Evolutionary conservation across 2,888 invertebrate species (phyloP), one percentile per base, ranked within the genome.

Genomic region (Eretmocerus hayati): DNA sequence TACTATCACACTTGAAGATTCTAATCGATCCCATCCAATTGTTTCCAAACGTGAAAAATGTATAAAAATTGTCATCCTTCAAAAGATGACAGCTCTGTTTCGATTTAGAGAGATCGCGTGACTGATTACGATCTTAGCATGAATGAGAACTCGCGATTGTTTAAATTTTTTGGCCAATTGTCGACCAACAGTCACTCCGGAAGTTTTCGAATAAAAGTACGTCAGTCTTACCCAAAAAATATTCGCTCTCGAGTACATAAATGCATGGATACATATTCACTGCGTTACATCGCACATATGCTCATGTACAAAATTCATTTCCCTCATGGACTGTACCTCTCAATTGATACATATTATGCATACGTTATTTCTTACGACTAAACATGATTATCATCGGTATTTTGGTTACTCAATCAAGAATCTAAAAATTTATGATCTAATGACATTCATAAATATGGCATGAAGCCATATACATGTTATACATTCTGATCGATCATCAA

Each of bases 151-250:
- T 51, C 43, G 42, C 36, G 18, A 30, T 51, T 43, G 16, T 32
- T 32, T 36, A 43, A 23, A 6, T 26, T 26, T 26, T 11, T 20
- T 44, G 39, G 23, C 40, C 43, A 31, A 26, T 36, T 40, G 39
- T 32, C 40, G 40, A 47, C 32, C 43, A 46, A 42, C 11, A 39
- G 32, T 43, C 42, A 39, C 35, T 16, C 43, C 26, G 22, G 46
- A 47, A 45, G 43, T 51, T 42, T 51, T 47, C 11, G 22, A 36
- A 26, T 47, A 51, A 47, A 50, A 51, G 47, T 47, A 36, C 22
- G 35, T 51, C 50, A 51, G 50, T 51, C 50, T 51, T 51, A 47
- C 43, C 50, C 44, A 26, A 47, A 40, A 47, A 51, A 47, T 40
- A 47, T 35, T 44, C 21, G 32, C 26, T 47, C 26, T 35, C 22